Conservation (phyloP, 2,113 vertebrate genomes). For the Nesoenas mayeri region DNA sequence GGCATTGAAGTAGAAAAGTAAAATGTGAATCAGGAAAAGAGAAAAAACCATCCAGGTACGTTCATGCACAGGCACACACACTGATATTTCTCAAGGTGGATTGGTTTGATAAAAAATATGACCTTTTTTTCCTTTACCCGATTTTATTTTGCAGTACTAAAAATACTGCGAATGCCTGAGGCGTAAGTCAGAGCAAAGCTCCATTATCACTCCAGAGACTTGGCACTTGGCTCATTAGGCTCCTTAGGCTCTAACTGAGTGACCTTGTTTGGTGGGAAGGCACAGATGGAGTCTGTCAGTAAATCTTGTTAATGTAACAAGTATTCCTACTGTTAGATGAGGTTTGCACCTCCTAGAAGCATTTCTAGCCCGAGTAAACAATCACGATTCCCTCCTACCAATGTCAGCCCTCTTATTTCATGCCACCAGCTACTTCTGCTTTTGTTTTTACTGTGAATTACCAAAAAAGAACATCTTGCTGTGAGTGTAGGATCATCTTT, state of each 20-base stretch:
- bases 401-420: slow-evolving; percentile 29
- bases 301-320: slow-evolving; percentile 83
- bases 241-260: slow-evolving; percentile 69
- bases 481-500: background rate
- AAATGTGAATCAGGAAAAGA: slow-evolving; percentile 18
- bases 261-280: slow-evolving; percentile 80
- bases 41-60: background rate
- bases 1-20: background rate
- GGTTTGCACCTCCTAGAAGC: slow-evolving; percentile 67
- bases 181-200: slow-evolving; percentile 65
- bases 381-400: slow-evolving; percentile 7
- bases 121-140: slow-evolving; percentile 63
- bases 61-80: background rate
- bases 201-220: slow-evolving; percentile 72
- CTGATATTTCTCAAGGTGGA: slow-evolving; percentile 66
- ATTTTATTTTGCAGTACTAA: slow-evolving; percentile 73
- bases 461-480: slow-evolving; percentile 56
- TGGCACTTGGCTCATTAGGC: slow-evolving; percentile 75
- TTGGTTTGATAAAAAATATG: slow-evolving; percentile 64
- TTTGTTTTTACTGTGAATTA: slow-evolving; percentile 57
- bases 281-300: slow-evolving; percentile 82
- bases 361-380: slow-evolving; percentile 64
- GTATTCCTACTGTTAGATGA: slow-evolving; percentile 77
- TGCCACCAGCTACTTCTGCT: slow-evolving; percentile 27
- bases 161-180: slow-evolving; percentile 75